A percentile compares a stretch with the other conserved stretches of the same genome.
phyloP scores from a whole-genome alignment of 2,113 vertebrate genomes.

The Cathartes aura region DNA sequence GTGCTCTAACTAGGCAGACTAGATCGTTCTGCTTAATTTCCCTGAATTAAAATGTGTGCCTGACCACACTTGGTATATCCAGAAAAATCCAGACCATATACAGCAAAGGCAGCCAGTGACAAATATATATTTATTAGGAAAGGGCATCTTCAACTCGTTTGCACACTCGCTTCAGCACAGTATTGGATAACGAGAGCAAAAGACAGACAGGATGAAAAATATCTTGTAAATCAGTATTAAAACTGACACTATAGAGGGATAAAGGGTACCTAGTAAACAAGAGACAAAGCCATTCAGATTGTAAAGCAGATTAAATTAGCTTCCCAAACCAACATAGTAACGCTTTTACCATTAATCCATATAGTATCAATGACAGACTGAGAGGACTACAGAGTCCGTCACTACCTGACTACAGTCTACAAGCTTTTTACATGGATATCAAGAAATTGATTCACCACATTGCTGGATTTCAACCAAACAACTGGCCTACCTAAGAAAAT shows the following conservation, averaged over 20 bases:
- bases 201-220: neutral
- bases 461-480: constrained; percentile 26
- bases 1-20: neutral
- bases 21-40: neutral
- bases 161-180: neutral
- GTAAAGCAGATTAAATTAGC: neutral
- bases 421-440: neutral
- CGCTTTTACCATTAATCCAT: neutral
- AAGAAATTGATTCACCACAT: constrained; percentile 1
- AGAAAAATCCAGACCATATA: neutral
- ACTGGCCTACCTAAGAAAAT: constrained; percentile 8
- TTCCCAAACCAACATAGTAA: neutral
- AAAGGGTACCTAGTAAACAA: neutral
- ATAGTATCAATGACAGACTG: neutral
- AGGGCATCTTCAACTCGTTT: neutral
- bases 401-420: neutral
- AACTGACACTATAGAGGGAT: neutral
- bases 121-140: neutral
- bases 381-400: neutral
- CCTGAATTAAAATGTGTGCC: neutral
- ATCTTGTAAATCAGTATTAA: neutral
- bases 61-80: neutral
- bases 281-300: neutral
- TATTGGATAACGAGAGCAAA: neutral
- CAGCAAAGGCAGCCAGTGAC: neutral